Conservation (phyloP, 2,888 invertebrate genomes). For the Dascillus cervinus region DNA sequence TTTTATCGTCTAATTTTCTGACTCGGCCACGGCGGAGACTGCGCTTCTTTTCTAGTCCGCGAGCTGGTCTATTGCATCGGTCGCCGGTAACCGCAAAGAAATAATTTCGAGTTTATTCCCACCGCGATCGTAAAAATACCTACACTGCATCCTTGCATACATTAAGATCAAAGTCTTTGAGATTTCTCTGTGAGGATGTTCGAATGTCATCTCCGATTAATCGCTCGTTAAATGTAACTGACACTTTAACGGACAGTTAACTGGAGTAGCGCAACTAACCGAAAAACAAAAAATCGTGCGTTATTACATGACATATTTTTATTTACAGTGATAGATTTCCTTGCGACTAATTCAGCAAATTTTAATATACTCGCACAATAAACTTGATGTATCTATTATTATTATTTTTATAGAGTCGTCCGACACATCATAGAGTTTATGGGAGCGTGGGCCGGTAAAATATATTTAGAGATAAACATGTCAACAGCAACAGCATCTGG, state of each 20-base stretch:
- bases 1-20: constrained; percentile 2
- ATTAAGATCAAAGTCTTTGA: constrained; percentile 12
- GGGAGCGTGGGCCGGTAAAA: too few relatives aligned
- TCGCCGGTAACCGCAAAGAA: background rate
- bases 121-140: constrained; percentile 11
- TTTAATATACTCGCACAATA: too few relatives aligned
- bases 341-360: too few relatives aligned
- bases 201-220: constrained; percentile 13
- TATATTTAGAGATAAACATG: too few relatives aligned
- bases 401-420: too few relatives aligned
- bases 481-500: too few relatives aligned
- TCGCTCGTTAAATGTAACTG: constrained; percentile 11
- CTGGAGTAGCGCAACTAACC: constrained; percentile 8
- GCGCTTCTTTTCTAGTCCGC: constrained; percentile 5
- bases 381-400: too few relatives aligned
- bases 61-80: constrained; percentile 5
- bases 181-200: constrained; percentile 11
- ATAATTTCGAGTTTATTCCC: constrained; percentile 7
- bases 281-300: too few relatives aligned
- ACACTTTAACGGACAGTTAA: constrained; percentile 12
- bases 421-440: too few relatives aligned
- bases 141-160: constrained; percentile 10
- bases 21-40: background rate
- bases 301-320: too few relatives aligned
- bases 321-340: too few relatives aligned